Base-by-base conservation (phyloP, 1,140 invertebrate genomes). In the Trichoplusia ni region DNA sequence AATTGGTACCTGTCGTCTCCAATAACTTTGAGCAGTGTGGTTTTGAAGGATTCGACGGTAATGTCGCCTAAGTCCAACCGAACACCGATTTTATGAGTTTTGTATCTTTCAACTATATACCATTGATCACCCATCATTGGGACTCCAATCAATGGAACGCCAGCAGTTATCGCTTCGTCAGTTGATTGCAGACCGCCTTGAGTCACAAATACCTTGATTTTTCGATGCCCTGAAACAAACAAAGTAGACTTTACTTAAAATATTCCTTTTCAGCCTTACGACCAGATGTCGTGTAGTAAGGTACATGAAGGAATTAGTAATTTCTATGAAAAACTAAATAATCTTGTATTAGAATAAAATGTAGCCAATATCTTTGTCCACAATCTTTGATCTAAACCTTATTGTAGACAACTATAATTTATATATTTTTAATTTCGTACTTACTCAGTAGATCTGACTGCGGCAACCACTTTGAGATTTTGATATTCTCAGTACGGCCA, bases 401-500 rank as follows among this genome's bases (percentile, higher is more conserved):
- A n/a, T n/a, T n/a, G n/a, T n/a, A n/a, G n/a, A n/a, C n/a, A n/a
- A n/a, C n/a, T n/a, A n/a, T n/a, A n/a, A n/a, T n/a, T n/a, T n/a
- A n/a, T n/a, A n/a, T n/a, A n/a, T n/a, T n/a, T n/a, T n/a, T n/a
- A n/a, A n/a, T n/a, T n/a, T n/a, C n/a, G 3, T 4, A 27, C 42
- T 46, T 13, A 46, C 42, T 46, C 0, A 46, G 23, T 46, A 46
- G 13, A 27, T 46, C 42, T 13, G 42, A 14, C n/a, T 46, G 42
- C 8, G 42, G 42, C n/a, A 46, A 21, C 42, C 42, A 46, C 23
- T 46, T 46, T 1, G 42, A 25, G 14, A 46, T 44, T 21, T n/a
- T 21, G n/a, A 44, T 44, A 5, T 44, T 44, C 5, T 9, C 9
- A 23, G 40, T 23, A 23, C 40, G 19, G 3, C 40, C 40, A 44